Base-by-base conservation (phyloP, 2,888 invertebrate genomes). In the Rhamphomyia laevipes region DNA sequence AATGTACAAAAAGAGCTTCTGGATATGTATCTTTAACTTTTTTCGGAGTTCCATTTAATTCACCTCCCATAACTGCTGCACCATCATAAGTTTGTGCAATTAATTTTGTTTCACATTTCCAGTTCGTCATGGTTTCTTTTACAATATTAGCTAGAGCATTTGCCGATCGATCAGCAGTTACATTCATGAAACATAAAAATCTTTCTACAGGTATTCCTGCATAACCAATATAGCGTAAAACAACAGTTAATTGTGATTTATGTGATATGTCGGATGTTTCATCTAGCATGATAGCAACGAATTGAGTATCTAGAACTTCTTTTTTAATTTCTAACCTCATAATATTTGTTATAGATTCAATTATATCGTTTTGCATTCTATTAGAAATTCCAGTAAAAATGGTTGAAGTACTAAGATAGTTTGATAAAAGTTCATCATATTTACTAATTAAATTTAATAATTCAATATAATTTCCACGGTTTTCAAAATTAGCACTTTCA, bases 31-130 rank as follows among this genome's bases (percentile, higher is more conserved):
- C 54, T 51, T 53, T 56, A 12, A 62, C 55, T 53, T 55, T 57
- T n/a, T 52, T 50, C 55, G 65, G 64, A 27, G 63, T 56, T 13
- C 59, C 60, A 23, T 53, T 56, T 18, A 58, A 50, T 65, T 50
- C 21, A 21, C 21, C 21, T 5, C 4, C 21, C 21, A 21, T 21
- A 21, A 21, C 21, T 21, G 21, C 21, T 10, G 42, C 45, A n/a
- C 49, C 49, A 37, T 49, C 45, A 16, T 45, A 49, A 21, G 46
- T 37, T 31, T 43, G 42, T n/a, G 49, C 43, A n/a, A 49, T 42
- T 1, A 49, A 1, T 38, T 49, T 49, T 3, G 15, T 10, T 16
- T 44, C 45, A n/a, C 23, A 38, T 12, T 49, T 43, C 13, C 17
- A 12, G 23, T 17, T 27, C 5, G 33, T 43, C 7, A 45, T 43